A percentile compares a stretch with the other conserved stretches of the same genome.
Evolutionary conservation across 2,888 invertebrate genomes (phyloP).

Genomic region (Pollenia angustigena): DNA sequence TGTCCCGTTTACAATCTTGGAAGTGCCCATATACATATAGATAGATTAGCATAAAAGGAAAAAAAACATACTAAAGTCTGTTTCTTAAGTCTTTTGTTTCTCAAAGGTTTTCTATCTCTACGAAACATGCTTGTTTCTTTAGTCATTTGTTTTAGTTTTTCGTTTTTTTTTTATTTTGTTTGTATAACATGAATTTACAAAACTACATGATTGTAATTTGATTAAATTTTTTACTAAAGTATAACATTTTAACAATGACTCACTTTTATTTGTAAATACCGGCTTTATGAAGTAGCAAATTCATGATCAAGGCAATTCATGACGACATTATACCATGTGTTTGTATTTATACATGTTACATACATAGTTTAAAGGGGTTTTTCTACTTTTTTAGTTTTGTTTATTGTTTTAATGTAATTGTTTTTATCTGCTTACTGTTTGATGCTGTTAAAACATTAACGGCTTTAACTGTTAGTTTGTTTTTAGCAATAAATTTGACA

Average conservation of each 20-base stretch:
- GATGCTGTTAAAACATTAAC: slow-evolving; percentile 1
- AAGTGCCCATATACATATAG: too few species aligned
- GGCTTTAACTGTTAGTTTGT: background rate
- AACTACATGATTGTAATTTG: slow-evolving; percentile 4
- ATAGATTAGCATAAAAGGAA: too few species aligned
- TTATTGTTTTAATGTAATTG: background rate
- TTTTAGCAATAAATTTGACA: slow-evolving; percentile 30
- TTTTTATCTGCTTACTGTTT: background rate
- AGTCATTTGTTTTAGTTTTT: background rate
- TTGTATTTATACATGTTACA: background rate
- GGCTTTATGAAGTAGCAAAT: slow-evolving; percentile 37
- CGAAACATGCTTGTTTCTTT: slow-evolving; percentile 26
- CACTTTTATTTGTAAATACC: slow-evolving; percentile 24
- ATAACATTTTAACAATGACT: background rate
- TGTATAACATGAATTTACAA: too few species aligned
- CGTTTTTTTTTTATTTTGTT: slow-evolving; percentile 6
- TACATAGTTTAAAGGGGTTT: slow-evolving; percentile 24
- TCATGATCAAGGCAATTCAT: slow-evolving; percentile 63
- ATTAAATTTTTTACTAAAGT: background rate
- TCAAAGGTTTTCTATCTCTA: background rate
- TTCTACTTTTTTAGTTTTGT: slow-evolving; percentile 18
- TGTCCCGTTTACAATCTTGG: too few species aligned
- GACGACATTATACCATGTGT: slow-evolving; percentile 32
- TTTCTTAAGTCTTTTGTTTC: slow-evolving; percentile 64
- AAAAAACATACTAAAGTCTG: slow-evolving; percentile 15